Evolutionary conservation across 2,797 vertebrate species (phyloP).

Genomic region (Linurgus olivaceus): DNA sequence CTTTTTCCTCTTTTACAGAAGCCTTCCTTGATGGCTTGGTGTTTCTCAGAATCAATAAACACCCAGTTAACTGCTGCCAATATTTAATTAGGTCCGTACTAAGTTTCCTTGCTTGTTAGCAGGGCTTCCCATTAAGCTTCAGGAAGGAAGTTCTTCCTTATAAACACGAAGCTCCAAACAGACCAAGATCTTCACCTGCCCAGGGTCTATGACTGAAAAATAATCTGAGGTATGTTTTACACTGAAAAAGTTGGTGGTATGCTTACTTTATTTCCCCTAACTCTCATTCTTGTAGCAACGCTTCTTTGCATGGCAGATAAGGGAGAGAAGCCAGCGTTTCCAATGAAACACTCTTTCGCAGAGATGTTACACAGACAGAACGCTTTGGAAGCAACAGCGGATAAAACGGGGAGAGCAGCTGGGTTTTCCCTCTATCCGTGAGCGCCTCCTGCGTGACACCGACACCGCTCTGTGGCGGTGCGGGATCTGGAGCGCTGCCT

Average conservation of each 20-base stretch:
- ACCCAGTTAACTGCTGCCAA: background rate
- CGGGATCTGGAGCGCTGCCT: background rate
- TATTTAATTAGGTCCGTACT: background rate
- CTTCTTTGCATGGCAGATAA: background rate
- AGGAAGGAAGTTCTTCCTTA: conserved; percentile 36
- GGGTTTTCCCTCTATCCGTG: background rate
- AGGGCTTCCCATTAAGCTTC: background rate
- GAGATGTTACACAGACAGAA: background rate
- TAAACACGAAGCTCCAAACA: background rate
- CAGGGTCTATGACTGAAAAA: background rate
- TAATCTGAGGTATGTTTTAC: background rate
- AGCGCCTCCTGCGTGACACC: background rate
- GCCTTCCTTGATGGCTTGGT: background rate
- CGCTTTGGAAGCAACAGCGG: background rate
- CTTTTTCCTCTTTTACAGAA: background rate
- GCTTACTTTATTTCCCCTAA: background rate
- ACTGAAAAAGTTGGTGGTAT: background rate
- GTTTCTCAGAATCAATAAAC: conserved; percentile 4
- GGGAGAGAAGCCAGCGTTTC: background rate
- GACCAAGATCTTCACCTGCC: background rate
- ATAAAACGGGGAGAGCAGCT: background rate
- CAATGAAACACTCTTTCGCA: background rate
- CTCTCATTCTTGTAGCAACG: background rate
- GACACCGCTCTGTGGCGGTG: background rate
- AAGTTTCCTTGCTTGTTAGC: background rate